Evolutionary conservation across 2,113 vertebrate genomes (phyloP).

Genomic region (Rhegmatorhina hoffmannsi): DNA sequence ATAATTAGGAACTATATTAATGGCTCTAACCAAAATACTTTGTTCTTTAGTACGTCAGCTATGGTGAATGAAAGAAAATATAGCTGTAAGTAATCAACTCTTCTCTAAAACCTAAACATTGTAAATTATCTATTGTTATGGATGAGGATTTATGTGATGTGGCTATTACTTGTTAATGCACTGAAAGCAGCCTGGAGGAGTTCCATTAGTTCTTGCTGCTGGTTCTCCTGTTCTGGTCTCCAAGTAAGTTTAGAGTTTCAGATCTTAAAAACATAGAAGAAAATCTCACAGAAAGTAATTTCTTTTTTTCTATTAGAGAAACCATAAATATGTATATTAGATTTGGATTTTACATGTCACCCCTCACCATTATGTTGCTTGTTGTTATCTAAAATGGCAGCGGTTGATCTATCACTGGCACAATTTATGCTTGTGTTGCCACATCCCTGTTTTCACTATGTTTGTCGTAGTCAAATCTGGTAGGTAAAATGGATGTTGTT

Average conservation of each 20-base stretch:
- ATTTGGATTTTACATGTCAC: not conserved
- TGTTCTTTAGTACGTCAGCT: not conserved
- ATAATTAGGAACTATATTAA: not conserved
- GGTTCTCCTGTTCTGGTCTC: not conserved
- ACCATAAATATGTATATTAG: not conserved
- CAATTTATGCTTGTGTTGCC: not conserved
- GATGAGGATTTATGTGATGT: not conserved
- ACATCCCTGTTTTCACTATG: accelerated
- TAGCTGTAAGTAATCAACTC: not conserved
- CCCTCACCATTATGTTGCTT: not conserved
- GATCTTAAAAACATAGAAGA: not conserved
- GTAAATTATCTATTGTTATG: not conserved
- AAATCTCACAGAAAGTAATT: not conserved
- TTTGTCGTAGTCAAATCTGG: not conserved
- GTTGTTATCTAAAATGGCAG: not conserved
- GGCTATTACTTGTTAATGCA: not conserved
- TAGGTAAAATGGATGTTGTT: not conserved
- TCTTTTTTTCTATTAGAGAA: not conserved
- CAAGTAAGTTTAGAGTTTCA: not conserved
- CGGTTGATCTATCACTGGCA: not conserved
- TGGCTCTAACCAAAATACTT: not conserved
- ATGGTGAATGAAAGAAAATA: not conserved
- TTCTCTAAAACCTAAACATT: not conserved
- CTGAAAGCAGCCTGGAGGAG: not conserved
- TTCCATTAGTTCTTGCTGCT: not conserved